Evolutionary conservation across 2,797 vertebrate genomes (phyloP).

Genomic region (Cossypha niveicapilla): DNA sequence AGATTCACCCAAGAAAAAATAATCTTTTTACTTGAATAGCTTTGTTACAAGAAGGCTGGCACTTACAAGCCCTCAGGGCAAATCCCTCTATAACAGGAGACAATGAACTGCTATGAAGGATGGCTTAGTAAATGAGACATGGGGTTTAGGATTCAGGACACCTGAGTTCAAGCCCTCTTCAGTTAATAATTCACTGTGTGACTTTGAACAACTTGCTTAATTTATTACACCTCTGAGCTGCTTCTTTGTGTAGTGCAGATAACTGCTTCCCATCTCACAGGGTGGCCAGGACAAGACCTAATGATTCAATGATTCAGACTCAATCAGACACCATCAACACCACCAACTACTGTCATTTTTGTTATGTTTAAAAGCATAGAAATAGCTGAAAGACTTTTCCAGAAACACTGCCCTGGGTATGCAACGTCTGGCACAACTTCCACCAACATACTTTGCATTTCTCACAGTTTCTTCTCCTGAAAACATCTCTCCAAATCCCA

Average conservation of each 20-base stretch:
- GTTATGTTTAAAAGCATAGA: not conserved
- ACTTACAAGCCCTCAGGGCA: not conserved
- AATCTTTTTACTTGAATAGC: not conserved
- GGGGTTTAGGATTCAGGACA: conserved; percentile 1
- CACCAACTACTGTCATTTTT: not conserved
- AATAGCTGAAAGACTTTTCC: not conserved
- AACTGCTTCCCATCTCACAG: not conserved
- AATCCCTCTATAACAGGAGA: not conserved
- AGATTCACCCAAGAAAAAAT: not conserved
- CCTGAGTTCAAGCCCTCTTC: conserved; percentile 27
- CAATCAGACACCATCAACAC: not conserved
- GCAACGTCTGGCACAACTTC: not conserved
- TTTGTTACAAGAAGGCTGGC: not conserved
- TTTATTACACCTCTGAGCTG: conserved; percentile 13
- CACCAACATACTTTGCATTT: not conserved
- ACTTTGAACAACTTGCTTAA: conserved; percentile 18
- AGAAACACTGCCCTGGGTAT: not conserved
- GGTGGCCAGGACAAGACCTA: not conserved
- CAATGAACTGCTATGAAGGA: conserved; percentile 5
- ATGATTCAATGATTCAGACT: not conserved
- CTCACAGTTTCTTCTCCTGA: not conserved
- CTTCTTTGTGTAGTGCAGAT: not conserved
- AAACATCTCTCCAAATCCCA: not conserved
- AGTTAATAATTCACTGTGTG: conserved; percentile 42
- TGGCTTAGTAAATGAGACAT: not conserved